phyloP scores from a whole-genome alignment of 1,140 invertebrate genomes.

The Caenorhabditis remanei region DNA sequence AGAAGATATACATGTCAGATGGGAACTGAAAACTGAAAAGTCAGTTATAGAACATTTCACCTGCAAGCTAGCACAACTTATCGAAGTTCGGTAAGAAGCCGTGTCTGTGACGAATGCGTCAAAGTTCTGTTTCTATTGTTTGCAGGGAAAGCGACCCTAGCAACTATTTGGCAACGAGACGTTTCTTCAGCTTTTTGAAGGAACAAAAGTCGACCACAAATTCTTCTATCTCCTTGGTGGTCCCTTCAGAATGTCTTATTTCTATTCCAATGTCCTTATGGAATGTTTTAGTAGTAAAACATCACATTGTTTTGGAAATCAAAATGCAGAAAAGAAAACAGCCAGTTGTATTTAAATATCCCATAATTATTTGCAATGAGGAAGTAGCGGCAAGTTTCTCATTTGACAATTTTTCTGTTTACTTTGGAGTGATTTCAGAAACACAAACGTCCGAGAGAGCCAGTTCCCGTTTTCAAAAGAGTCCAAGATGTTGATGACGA shows the following conservation, averaged over 20 bases:
- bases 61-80: neutral
- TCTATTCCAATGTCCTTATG: slow-evolving; percentile 59
- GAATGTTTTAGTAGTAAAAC: slow-evolving; percentile 53
- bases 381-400: slow-evolving; percentile 33
- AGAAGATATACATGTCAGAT: slow-evolving; percentile 60
- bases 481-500: slow-evolving; percentile 60
- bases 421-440: slow-evolving; percentile 10
- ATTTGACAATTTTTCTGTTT: neutral
- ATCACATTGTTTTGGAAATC: slow-evolving; percentile 56
- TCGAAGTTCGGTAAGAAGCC: slow-evolving; percentile 30
- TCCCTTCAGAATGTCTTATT: neutral
- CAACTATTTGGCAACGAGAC: slow-evolving; percentile 50
- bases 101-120: neutral
- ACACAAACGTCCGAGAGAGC: slow-evolving; percentile 17
- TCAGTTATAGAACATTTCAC: slow-evolving; percentile 41
- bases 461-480: slow-evolving; percentile 50
- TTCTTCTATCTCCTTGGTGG: slow-evolving; percentile 1
- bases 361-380: slow-evolving; percentile 58
- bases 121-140: slow-evolving; percentile 26
- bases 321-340: slow-evolving; percentile 54
- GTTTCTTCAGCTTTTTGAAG: neutral
- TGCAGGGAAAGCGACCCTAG: slow-evolving; percentile 40
- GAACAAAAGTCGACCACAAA: slow-evolving; percentile 26
- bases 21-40: slow-evolving; percentile 59
- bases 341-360: slow-evolving; percentile 41